A percentile compares a stretch with the other conserved stretches of the same genome.
phyloP scores from a whole-genome alignment of 2,888 invertebrate species.

The Drosophila gaucha region DNA sequence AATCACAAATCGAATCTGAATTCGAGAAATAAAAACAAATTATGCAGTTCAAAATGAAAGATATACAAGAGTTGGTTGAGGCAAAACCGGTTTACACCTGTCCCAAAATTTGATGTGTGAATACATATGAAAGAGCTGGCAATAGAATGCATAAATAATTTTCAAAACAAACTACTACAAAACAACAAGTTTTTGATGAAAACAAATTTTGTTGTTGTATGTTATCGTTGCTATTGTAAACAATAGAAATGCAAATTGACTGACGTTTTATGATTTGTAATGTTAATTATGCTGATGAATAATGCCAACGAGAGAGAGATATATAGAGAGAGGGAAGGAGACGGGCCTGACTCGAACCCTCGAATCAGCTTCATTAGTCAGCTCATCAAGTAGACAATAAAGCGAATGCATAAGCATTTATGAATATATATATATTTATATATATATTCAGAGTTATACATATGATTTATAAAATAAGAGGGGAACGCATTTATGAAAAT shows the following conservation, averaged over 20 bases:
- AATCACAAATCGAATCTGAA: constrained; percentile 13
- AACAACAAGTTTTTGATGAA: constrained; percentile 27
- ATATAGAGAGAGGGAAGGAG: background rate
- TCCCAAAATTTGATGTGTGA: constrained; percentile 9
- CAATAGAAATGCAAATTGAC: constrained; percentile 70
- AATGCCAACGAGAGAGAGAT: constrained; percentile 19
- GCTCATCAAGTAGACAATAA: constrained; percentile 54
- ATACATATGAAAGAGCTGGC: constrained; percentile 60
- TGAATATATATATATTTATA: constrained; percentile 9
- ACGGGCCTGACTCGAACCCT: background rate
- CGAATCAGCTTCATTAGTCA: constrained; percentile 65
- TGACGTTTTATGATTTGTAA: constrained; percentile 74
- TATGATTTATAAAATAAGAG: constrained; percentile 4
- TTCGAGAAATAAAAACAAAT: constrained; percentile 22
- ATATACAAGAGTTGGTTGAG: constrained; percentile 10
- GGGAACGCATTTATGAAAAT: constrained; percentile 43
- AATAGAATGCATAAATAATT: constrained; percentile 71
- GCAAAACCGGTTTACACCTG: constrained; percentile 74
- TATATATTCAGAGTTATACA: constrained; percentile 24
- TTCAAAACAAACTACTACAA: constrained; percentile 42
- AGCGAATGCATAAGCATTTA: constrained; percentile 47
- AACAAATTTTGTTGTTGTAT: constrained; percentile 27
- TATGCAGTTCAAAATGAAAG: constrained; percentile 36
- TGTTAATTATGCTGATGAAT: constrained; percentile 73
- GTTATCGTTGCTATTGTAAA: constrained; percentile 39